A percentile compares a stretch with the other conserved stretches of the same genome.
Evolutionary conservation across 2,888 invertebrate species (phyloP).

Genomic region (Creontiades dilutus): DNA sequence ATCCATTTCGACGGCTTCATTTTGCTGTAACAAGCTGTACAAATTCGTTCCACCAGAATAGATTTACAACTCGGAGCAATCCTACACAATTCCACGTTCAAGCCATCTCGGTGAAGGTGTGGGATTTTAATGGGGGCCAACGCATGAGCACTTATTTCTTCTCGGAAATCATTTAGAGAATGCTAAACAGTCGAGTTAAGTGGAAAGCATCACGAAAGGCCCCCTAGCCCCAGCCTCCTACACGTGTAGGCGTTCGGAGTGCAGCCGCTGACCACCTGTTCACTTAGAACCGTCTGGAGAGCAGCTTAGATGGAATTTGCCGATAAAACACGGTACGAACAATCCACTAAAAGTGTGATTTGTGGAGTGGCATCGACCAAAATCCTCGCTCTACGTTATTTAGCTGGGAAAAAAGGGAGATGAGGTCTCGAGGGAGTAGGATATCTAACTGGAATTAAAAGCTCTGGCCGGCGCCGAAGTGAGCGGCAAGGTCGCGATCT

Average conservation of each 20-base stretch:
- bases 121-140: background rate
- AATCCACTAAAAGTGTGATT: slow-evolving; percentile 4
- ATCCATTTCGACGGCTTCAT: too few relatives aligned
- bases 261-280: slow-evolving; percentile 55
- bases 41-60: too few relatives aligned
- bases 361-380: background rate
- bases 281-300: slow-evolving; percentile 3
- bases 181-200: slow-evolving; percentile 2
- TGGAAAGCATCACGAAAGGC: slow-evolving; percentile 12
- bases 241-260: slow-evolving; percentile 46
- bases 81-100: background rate
- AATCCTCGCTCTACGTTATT: background rate
- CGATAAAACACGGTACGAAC: background rate
- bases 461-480: slow-evolving; percentile 26
- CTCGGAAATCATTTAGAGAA: slow-evolving; percentile 52
- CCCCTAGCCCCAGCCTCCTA: slow-evolving; percentile 10
- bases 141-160: slow-evolving; percentile 27
- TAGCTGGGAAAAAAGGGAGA: background rate
- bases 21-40: too few relatives aligned
- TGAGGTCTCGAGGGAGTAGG: background rate
- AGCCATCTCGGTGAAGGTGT: background rate
- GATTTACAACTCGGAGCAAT: background rate
- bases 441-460: slow-evolving; percentile 48
- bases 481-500: slow-evolving; percentile 46
- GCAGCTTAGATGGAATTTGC: slow-evolving; percentile 35